Evolutionary conservation across 2,113 vertebrate genomes (phyloP), one percentile per base, ranked within the genome.

Genomic region (Megaleporinus macrocephalus): DNA sequence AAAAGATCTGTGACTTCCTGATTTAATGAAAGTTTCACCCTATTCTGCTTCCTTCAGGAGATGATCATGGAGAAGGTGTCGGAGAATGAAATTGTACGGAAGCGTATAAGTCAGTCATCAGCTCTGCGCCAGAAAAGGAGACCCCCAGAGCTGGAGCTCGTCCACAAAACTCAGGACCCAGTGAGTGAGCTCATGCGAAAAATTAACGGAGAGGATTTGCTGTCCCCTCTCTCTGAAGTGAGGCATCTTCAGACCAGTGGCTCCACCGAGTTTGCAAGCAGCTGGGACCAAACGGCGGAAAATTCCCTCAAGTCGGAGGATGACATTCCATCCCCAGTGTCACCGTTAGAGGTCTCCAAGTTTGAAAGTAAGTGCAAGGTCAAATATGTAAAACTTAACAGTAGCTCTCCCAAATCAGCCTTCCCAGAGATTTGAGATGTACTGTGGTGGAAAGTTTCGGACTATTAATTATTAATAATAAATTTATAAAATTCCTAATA

Each of bases 31-130:
- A 24, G 1, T 22, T 41, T 73, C 57, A 2, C 4, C 11, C 47
- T n/a, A 36, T 30, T 1, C 3, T 59, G 22, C 29, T 65, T 57
- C 22, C 79, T 4, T 84, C 78, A 98, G 96, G 91, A 93, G 72
- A 87, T 96, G 85, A 95, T 98, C 87, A 72, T 93, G 73, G 95
- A 96, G 81, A 97, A 96, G 63, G 92, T 95, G 87, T 80, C 90
- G 5, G 96, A 98, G 80, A 95, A 95, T 4, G 85, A 91, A 3
- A 85, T 82, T 0, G 92, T 97, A 62, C 93, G 92, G 22, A 90
- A 86, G 22, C 94, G 95, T 87, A 95, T 96, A 82, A 91, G 90
- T 0, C 91, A 93, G 87, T 94, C 95, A 0, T 92, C 91, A 0
- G 91, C 91, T 3, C 73, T 68, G 11, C 93, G 96, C 16, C 86